phyloP scores from a whole-genome alignment of 2,797 vertebrate genomes.

The Pristis pectinata region DNA sequence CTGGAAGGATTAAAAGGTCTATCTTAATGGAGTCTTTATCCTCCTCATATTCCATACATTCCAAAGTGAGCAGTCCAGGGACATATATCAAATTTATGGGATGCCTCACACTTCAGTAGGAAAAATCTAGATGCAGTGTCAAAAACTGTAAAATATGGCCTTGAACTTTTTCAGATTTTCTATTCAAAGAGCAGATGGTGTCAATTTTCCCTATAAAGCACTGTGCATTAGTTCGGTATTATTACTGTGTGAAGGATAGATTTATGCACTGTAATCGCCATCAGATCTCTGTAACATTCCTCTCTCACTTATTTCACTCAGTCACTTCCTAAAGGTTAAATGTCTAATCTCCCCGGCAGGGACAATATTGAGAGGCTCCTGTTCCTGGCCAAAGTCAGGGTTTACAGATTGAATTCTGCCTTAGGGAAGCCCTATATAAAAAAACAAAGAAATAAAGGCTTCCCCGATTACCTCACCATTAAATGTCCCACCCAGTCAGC shows the following conservation, averaged over 20 bases:
- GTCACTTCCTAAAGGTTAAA: constrained; percentile 32
- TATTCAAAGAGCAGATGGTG: constrained; percentile 29
- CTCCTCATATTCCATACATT: constrained; percentile 27
- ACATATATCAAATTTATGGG: constrained; percentile 31
- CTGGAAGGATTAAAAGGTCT: constrained; percentile 30
- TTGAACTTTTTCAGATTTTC: constrained; percentile 35
- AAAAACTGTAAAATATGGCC: background rate
- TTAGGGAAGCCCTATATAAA: background rate
- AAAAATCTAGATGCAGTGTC: constrained; percentile 20
- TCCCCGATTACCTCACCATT: background rate
- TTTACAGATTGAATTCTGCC: background rate
- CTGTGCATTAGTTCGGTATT: constrained; percentile 27
- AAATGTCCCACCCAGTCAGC: background rate
- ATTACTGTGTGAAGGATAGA: constrained; percentile 25
- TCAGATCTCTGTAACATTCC: constrained; percentile 24
- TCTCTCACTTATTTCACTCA: constrained; percentile 24
- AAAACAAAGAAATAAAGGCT: background rate
- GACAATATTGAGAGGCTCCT: background rate
- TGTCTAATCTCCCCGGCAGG: constrained; percentile 11
- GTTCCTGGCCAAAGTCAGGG: constrained; percentile 14
- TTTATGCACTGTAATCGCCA: constrained; percentile 23
- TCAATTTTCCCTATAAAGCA: background rate
- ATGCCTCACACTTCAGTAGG: constrained; percentile 19
- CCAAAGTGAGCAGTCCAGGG: constrained; percentile 4
- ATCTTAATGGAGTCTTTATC: constrained; percentile 34